Conservation (phyloP, 1,140 invertebrate species). For the Drosophila nebulosa region DNA sequence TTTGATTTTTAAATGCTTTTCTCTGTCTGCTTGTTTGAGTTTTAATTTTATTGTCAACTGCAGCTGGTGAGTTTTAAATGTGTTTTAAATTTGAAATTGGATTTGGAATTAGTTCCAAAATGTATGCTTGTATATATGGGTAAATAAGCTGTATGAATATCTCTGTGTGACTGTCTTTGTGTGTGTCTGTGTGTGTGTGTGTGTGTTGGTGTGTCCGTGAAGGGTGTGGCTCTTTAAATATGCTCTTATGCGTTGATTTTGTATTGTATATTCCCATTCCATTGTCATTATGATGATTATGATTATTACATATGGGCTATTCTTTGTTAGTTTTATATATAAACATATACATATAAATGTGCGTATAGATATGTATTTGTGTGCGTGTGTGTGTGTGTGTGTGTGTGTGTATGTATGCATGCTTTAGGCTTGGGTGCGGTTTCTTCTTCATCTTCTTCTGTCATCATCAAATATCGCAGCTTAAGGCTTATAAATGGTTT, state of each 20-base stretch:
- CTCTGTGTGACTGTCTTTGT: not conserved
- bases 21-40: not conserved
- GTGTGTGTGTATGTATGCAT: not conserved
- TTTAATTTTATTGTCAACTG: conserved; percentile 5
- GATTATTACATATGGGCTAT: conserved; percentile 7
- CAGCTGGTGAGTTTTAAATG: conserved; percentile 4
- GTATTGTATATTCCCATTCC: not conserved
- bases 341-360: not conserved
- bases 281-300: not conserved
- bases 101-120: not conserved
- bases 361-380: not conserved
- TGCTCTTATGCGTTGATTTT: not conserved
- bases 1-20: conserved; percentile 47
- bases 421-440: not conserved
- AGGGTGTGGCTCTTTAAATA: conserved; percentile 3
- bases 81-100: not conserved
- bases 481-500: conserved; percentile 2
- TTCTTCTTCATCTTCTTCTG: conserved; percentile 4
- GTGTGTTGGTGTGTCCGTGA: not conserved
- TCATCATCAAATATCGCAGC: conserved; percentile 1
- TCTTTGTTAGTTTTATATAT: conserved; percentile 7
- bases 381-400: not conserved
- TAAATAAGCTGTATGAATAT: not conserved
- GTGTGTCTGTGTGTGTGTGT: not conserved
- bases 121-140: not conserved